These are phyloP conservation scores for Sprattus sprattus DNA, from an alignment of 2,113 vertebrate genomes.

Conservation along the genomic window DNA sequence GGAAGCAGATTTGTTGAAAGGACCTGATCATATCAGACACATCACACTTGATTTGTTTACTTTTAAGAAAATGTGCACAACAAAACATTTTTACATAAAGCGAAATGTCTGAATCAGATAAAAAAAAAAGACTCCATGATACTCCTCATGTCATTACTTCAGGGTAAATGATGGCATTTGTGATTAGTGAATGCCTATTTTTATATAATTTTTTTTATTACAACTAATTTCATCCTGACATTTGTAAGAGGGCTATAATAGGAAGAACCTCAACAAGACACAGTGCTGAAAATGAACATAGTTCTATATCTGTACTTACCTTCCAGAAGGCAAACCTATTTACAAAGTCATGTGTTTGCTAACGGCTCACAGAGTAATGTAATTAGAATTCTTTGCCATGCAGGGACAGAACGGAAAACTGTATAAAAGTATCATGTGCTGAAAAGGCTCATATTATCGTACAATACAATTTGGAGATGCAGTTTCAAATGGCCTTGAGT, in stretches of 20 bases:
- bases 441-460: neutral
- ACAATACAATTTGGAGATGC: neutral
- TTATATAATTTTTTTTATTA: neutral
- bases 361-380: neutral
- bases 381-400: neutral
- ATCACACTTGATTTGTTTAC: conserved; percentile 13
- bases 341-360: neutral
- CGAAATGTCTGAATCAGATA: neutral
- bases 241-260: neutral
- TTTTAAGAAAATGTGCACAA: conserved; percentile 2
- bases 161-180: neutral
- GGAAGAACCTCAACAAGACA: neutral
- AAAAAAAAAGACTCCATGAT: neutral
- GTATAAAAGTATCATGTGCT: neutral
- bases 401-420: neutral
- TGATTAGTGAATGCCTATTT: neutral
- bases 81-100: conserved; percentile 8
- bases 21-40: neutral
- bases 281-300: neutral
- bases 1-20: neutral
- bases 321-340: neutral
- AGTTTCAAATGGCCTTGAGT: neutral
- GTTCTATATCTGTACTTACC: neutral
- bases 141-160: neutral
- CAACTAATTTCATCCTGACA: neutral